A percentile compares a stretch with the other conserved stretches of the same genome.
Conservation (phyloP, 2,113 vertebrate species). For the Etia nguti region DNA sequence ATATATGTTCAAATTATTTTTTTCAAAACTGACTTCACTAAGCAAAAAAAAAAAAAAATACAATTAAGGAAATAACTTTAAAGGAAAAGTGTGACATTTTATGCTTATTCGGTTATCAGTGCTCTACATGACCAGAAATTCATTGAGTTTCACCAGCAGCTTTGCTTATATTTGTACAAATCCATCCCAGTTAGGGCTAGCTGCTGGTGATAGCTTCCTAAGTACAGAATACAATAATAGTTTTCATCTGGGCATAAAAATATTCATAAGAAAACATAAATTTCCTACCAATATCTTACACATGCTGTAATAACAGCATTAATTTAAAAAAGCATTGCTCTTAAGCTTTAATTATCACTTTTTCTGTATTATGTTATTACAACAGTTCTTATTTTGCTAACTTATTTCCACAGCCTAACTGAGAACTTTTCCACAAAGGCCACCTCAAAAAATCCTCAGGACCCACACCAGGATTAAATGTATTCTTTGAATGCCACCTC, state of each 20-base stretch:
- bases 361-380: background rate
- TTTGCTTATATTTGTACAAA: background rate
- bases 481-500: background rate
- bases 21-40: background rate
- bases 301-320: background rate
- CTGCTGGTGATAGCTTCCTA: background rate
- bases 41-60: background rate
- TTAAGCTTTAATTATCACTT: background rate
- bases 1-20: background rate
- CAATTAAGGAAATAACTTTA: background rate
- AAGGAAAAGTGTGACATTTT: background rate
- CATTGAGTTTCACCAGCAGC: background rate
- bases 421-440: background rate
- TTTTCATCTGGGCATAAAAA: background rate
- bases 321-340: background rate
- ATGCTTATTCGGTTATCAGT: background rate
- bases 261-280: background rate
- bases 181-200: background rate
- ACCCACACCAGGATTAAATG: background rate
- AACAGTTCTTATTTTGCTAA: background rate
- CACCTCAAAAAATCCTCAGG: background rate
- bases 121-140: background rate
- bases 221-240: background rate
- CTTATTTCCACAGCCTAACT: background rate
- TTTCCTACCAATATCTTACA: background rate